Conservation (phyloP, 1,140 invertebrate genomes). For the Camponotus vicinus region DNA sequence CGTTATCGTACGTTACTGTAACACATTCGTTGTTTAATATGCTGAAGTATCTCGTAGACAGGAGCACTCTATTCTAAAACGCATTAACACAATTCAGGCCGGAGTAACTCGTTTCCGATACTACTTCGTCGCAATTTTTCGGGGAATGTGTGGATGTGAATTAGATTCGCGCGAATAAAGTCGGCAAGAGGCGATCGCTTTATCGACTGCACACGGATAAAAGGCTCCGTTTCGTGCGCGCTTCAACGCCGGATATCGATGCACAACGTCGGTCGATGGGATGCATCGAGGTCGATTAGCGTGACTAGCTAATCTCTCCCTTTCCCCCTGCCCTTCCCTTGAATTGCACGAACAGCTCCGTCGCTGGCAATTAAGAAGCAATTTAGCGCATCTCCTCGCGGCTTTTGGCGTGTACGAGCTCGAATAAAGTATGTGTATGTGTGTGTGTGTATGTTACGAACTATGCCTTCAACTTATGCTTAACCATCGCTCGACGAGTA, state of each 20-base stretch:
- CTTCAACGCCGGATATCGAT: slow-evolving; percentile 64
- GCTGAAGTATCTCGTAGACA: not conserved
- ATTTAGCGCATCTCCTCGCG: slow-evolving; percentile 77
- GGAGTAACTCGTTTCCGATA: slow-evolving; percentile 36
- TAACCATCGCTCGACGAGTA: slow-evolving; percentile 9
- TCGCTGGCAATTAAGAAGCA: slow-evolving; percentile 80
- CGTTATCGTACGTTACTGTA: not conserved
- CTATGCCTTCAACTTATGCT: slow-evolving; percentile 43
- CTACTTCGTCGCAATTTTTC: slow-evolving; percentile 33
- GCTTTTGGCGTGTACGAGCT: slow-evolving; percentile 18
- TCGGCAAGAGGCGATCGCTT: slow-evolving; percentile 38
- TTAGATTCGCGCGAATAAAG: slow-evolving; percentile 48
- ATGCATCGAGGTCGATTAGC: slow-evolving; percentile 51
- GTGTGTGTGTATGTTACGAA: not conserved
- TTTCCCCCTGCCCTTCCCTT: slow-evolving; percentile 38
- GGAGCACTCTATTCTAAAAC: not conserved
- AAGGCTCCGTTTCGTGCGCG: slow-evolving; percentile 25
- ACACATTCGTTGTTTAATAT: not conserved
- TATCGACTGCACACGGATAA: slow-evolving; percentile 1
- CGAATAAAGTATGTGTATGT: not conserved
- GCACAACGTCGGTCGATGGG: slow-evolving; percentile 53
- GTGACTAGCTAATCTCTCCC: slow-evolving; percentile 22
- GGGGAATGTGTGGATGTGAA: not conserved
- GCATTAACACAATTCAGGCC: slow-evolving; percentile 8
- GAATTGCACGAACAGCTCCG: slow-evolving; percentile 53